Evolutionary conservation across 2,888 invertebrate genomes (phyloP).

Genomic region (Epinotia ramella): DNA sequence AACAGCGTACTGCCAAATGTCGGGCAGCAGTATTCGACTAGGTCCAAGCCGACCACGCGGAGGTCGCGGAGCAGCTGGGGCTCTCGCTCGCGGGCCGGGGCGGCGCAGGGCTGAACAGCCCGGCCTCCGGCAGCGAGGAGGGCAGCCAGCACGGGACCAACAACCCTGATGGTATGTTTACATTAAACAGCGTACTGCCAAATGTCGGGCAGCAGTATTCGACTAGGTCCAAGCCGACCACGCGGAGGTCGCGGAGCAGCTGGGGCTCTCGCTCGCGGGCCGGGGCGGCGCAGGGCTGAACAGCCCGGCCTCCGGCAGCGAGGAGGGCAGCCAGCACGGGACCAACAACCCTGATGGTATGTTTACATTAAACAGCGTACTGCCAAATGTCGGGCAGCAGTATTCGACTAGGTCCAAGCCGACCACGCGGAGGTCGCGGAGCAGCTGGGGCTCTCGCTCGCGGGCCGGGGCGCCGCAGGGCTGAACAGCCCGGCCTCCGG

Average conservation of each 20-base stretch:
- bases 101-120: constrained; percentile 89
- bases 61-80: constrained; percentile 96
- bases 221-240: constrained; percentile 99
- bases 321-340: constrained; percentile 93
- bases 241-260: constrained; percentile 96
- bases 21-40: constrained; percentile 99
- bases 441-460: constrained; percentile 94
- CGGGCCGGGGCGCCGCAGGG: constrained; percentile 86
- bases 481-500: constrained; percentile 92
- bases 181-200: constrained; percentile 62
- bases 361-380: constrained; percentile 50
- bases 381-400: constrained; percentile 98
- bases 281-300: constrained; percentile 87
- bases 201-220: constrained; percentile 99
- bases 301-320: constrained; percentile 93
- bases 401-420: constrained; percentile 97
- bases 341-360: constrained; percentile 96
- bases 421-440: constrained; percentile 98
- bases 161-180: constrained; percentile 93
- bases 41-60: constrained; percentile 97
- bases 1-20: constrained; percentile 88
- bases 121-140: constrained; percentile 93
- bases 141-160: constrained; percentile 93
- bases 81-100: constrained; percentile 88
- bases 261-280: constrained; percentile 92